phyloP scores from a whole-genome alignment of 2,797 vertebrate genomes.

The Leuciscus waleckii region DNA sequence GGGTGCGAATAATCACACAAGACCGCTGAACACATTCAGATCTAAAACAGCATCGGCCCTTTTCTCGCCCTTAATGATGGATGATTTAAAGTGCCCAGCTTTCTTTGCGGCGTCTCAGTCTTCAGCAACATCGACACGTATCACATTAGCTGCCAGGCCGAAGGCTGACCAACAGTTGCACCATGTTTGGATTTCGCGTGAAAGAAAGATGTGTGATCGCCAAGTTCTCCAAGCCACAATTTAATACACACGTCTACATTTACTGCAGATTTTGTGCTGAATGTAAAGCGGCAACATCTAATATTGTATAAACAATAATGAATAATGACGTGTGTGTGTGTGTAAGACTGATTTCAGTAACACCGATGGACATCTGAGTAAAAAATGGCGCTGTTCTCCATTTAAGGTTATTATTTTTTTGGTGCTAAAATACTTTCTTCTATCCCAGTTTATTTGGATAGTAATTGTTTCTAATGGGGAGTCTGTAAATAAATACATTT shows the following conservation, averaged over 20 bases:
- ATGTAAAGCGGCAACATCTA: slow-evolving; percentile 66
- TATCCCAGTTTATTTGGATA: not conserved
- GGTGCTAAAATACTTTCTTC: not conserved
- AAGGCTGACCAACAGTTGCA: slow-evolving; percentile 44
- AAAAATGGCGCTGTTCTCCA: not conserved
- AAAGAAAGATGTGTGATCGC: slow-evolving; percentile 68
- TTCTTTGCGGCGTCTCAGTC: slow-evolving; percentile 39
- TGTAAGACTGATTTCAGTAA: slow-evolving; percentile 4
- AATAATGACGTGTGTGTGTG: slow-evolving; percentile 51
- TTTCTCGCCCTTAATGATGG: slow-evolving; percentile 25
- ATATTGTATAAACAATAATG: slow-evolving; percentile 71
- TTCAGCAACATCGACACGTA: slow-evolving; percentile 44
- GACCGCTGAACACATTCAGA: slow-evolving; percentile 10
- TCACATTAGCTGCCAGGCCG: slow-evolving; percentile 33
- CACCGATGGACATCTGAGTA: not conserved
- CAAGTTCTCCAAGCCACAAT: slow-evolving; percentile 70
- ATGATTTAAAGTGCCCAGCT: slow-evolving; percentile 26
- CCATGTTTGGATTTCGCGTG: slow-evolving; percentile 70
- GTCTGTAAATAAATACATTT: not conserved
- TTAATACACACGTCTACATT: slow-evolving; percentile 71
- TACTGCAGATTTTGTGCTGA: slow-evolving; percentile 66
- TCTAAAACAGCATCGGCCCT: slow-evolving; percentile 18
- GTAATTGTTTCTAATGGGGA: not conserved
- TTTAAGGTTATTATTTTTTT: not conserved
- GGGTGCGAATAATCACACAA: slow-evolving; percentile 28